Base-by-base conservation (phyloP, 1,140 invertebrate genomes). In the Sycophaga agraensis region DNA sequence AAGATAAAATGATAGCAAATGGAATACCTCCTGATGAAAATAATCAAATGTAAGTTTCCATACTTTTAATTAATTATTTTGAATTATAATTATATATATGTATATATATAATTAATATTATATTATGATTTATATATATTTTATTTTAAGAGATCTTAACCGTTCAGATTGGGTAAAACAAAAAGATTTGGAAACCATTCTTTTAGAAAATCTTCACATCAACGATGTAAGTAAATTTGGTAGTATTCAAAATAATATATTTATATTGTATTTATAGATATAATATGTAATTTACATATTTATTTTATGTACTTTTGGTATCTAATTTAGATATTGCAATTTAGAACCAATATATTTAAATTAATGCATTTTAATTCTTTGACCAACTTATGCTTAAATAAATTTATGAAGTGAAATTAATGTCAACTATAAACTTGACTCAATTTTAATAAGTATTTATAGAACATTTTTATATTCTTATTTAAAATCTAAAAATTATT, bases 91-190 rank as follows among this genome's bases (percentile, higher is more conserved):
- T n/a, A 49, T 49, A 19, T 19, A 49, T 26, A 31, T 3, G n/a
- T 31, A 21, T 55, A 31, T 51, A 22, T 56, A 31, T 55, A 37
- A 48, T 6, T 6, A 31, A 31, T 6, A 31, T 16, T 42, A 46
- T 19, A 46, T 43, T 57, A 40, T 48, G 2, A 19, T 39, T 71
- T 59, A 19, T 66, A 17, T 35, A 26, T 28, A 42, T 66, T 57
- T 66, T 68, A 65, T 64, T 63, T 77, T 21, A 59, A 90, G 88
- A 2, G 66, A 83, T 51, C 65, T 85, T 0, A 55, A 74, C 49
- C 83, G 83, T 28, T 86, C 83, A 45, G 71, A 82, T 17, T 93
- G 92, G 89, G n/a, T 94, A 6, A 72, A 81, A 0, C 88, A 90
- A 74, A 79, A 84, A 1, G 79, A 87, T 63, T 72, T 96, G 2